Percentiles rank a stretch among this genome's conserved stretches.
These are phyloP conservation scores for Poecilia latipinna DNA, from an alignment of 2,113 vertebrate genomes.

Conservation along the genomic window DNA sequence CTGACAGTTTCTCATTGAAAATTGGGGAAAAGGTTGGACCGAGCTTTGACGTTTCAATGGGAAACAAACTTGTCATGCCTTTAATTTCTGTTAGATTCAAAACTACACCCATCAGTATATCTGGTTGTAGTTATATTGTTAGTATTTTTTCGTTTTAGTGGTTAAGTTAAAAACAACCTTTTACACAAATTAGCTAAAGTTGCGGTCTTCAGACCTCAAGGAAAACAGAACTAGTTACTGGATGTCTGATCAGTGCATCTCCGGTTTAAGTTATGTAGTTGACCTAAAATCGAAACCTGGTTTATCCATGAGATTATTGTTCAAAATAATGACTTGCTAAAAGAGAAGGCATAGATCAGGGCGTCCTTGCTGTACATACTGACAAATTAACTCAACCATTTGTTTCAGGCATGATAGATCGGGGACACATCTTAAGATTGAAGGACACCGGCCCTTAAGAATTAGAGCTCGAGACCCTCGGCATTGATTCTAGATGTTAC, in stretches of 20 bases:
- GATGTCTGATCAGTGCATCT: background rate
- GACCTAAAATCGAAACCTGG: background rate
- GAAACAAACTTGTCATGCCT: background rate
- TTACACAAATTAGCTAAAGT: background rate
- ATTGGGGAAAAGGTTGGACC: background rate
- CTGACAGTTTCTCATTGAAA: background rate
- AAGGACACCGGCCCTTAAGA: background rate
- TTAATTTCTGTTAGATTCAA: background rate
- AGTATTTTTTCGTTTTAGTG: background rate
- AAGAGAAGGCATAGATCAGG: too few relatives aligned
- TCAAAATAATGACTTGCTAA: too few relatives aligned
- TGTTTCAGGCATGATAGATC: background rate
- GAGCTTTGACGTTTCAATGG: background rate
- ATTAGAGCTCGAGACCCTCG: background rate
- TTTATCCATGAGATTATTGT: too few relatives aligned
- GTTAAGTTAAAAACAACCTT: background rate
- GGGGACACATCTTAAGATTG: background rate
- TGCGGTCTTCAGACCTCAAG: too few relatives aligned
- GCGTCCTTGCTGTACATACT: too few relatives aligned
- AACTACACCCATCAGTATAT: background rate
- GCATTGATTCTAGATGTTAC: slow-evolving; percentile 47
- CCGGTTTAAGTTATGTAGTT: background rate
- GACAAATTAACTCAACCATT: background rate
- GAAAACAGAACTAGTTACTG: too few relatives aligned
- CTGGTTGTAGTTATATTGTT: background rate